phyloP scores from a whole-genome alignment of 2,113 vertebrate species.

The Salvelinus alpinus region DNA sequence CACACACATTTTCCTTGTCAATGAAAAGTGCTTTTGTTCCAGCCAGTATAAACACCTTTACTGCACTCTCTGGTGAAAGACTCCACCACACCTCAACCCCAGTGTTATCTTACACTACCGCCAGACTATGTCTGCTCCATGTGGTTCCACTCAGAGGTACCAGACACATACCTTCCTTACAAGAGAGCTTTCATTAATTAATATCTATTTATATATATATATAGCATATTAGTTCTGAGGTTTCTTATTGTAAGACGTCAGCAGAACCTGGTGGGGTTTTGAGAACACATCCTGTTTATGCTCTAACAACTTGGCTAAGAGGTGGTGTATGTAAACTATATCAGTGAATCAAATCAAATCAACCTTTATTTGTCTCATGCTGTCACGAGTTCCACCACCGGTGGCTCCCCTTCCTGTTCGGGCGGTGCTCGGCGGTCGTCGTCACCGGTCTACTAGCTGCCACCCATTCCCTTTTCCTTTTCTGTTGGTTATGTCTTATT shows the following conservation, averaged over 20 bases:
- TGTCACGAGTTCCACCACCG: too few species aligned
- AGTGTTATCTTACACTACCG: slow-evolving; percentile 33
- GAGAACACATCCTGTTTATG: neutral
- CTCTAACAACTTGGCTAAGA: neutral
- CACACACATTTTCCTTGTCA: neutral
- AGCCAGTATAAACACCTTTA: slow-evolving; percentile 32
- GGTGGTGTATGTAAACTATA: slow-evolving; percentile 15
- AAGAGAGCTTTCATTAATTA: slow-evolving; percentile 39
- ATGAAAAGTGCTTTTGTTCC: neutral
- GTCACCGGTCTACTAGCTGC: too few species aligned
- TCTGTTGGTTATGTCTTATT: too few species aligned
- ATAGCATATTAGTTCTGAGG: slow-evolving; percentile 20
- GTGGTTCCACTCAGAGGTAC: slow-evolving; percentile 21
- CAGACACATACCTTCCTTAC: slow-evolving; percentile 17
- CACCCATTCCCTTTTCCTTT: too few species aligned
- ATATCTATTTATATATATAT: slow-evolving; percentile 36
- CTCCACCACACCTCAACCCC: slow-evolving; percentile 30
- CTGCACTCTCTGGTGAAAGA: neutral
- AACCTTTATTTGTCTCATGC: too few species aligned
- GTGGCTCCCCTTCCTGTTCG: too few species aligned
- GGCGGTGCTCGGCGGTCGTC: too few species aligned
- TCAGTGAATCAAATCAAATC: neutral
- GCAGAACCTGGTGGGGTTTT: neutral
- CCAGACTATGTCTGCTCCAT: slow-evolving; percentile 27
- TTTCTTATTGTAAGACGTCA: slow-evolving; percentile 16